These are phyloP conservation scores for Progne subis DNA, from an alignment of 2,113 vertebrate genomes.

Conservation along the genomic window DNA sequence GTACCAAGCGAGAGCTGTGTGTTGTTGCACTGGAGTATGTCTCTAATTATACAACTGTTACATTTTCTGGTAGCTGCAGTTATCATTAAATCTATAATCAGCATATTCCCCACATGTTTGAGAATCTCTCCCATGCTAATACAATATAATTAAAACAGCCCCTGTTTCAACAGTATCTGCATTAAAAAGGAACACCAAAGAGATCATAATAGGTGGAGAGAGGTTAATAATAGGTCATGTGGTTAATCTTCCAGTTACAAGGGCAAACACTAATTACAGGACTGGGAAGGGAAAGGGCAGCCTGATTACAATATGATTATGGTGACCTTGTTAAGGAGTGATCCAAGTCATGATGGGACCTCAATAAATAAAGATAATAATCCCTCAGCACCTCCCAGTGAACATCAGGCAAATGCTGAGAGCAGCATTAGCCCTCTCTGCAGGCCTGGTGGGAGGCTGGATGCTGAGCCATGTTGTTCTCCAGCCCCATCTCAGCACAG, in stretches of 20 bases:
- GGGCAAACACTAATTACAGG: conserved; percentile 57
- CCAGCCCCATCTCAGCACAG: background rate
- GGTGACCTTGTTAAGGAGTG: conserved; percentile 57
- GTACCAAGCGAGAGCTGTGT: background rate
- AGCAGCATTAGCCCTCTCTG: background rate
- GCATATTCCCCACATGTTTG: background rate
- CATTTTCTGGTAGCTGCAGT: conserved; percentile 10
- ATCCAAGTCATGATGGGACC: conserved; percentile 9
- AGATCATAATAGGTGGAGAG: conserved; percentile 45
- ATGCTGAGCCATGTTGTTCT: background rate
- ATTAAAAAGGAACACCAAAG: conserved; percentile 46
- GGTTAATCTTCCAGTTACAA: conserved; percentile 68
- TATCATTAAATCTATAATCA: conserved; percentile 44
- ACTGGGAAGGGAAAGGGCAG: conserved; percentile 46
- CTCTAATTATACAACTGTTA: conserved; percentile 26
- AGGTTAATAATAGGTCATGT: conserved; percentile 59
- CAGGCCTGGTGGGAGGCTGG: background rate
- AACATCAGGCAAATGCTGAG: background rate
- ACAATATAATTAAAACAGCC: conserved; percentile 47
- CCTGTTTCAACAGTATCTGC: conserved; percentile 34
- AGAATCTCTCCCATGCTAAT: conserved; percentile 53
- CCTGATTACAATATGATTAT: conserved; percentile 62
- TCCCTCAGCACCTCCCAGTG: background rate
- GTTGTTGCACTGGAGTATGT: background rate
- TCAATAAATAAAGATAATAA: conserved; percentile 58